These are phyloP conservation scores for Pilophorus perplexus DNA, from an alignment of 2,888 invertebrate genomes.

Conservation along the genomic window DNA sequence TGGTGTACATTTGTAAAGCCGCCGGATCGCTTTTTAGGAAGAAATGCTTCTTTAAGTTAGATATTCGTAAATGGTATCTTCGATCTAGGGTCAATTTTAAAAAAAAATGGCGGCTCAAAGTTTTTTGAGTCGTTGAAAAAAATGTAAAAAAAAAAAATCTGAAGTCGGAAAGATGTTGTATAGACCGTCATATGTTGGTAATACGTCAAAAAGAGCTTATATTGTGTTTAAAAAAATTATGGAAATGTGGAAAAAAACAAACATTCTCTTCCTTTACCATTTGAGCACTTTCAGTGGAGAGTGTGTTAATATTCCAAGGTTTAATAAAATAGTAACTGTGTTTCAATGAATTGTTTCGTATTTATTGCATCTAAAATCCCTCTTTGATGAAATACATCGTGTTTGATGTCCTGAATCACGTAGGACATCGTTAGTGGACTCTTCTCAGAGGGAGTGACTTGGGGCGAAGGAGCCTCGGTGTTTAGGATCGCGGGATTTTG, in stretches of 20 bases:
- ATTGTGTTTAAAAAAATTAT: slow-evolving; percentile 43
- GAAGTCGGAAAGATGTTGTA: slow-evolving; percentile 21
- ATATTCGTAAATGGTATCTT: slow-evolving; percentile 2
- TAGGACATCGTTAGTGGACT: too few relatives aligned
- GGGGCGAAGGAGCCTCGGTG: too few relatives aligned
- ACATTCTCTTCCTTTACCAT: slow-evolving; percentile 44
- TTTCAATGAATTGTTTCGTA: slow-evolving; percentile 19
- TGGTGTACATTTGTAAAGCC: slow-evolving; percentile 2
- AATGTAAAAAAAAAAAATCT: slow-evolving; percentile 13
- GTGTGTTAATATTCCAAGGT: slow-evolving; percentile 46
- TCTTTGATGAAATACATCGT: too few relatives aligned
- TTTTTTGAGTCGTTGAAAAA: background rate
- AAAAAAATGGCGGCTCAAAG: background rate
- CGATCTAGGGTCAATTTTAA: slow-evolving; percentile 8
- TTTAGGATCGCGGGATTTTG: too few relatives aligned
- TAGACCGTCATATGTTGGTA: too few relatives aligned
- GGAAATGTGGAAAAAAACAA: slow-evolving; percentile 33
- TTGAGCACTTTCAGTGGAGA: slow-evolving; percentile 40
- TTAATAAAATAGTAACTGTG: slow-evolving; percentile 44
- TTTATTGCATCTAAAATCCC: background rate
- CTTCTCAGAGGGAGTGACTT: too few relatives aligned
- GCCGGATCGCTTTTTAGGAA: slow-evolving; percentile 21
- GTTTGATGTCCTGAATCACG: too few relatives aligned
- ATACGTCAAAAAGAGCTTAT: slow-evolving; percentile 45
- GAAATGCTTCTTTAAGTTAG: slow-evolving; percentile 30